Conservation (phyloP, 1,140 invertebrate genomes). For the Neuroterus valhalla region DNA sequence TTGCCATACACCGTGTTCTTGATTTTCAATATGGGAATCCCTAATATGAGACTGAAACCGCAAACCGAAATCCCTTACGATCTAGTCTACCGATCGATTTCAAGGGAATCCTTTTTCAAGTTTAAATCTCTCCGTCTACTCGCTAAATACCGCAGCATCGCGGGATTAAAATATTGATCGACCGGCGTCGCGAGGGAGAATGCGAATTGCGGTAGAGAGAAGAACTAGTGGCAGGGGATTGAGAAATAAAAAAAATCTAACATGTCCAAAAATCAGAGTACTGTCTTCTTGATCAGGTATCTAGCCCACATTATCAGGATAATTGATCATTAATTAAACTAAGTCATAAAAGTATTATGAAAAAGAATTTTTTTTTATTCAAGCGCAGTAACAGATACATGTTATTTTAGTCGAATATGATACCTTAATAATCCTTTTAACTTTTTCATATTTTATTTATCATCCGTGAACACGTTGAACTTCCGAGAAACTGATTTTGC, state of each 20-base stretch:
- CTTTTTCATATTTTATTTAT: no score
- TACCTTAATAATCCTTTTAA: no score
- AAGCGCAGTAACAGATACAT: no score
- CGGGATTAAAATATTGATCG: slow-evolving; percentile 76
- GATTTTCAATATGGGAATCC: background rate
- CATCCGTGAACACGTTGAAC: no score
- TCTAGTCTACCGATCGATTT: slow-evolving; percentile 59
- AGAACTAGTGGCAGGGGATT: slow-evolving; percentile 52
- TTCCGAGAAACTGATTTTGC: no score
- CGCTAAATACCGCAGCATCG: slow-evolving; percentile 74
- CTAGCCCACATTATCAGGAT: no score
- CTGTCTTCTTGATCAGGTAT: slow-evolving; percentile 52
- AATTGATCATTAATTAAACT: no score
- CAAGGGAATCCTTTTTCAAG: slow-evolving; percentile 57
- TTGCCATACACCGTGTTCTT: background rate
- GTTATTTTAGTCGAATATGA: no score
- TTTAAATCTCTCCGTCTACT: slow-evolving; percentile 54
- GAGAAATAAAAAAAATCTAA: slow-evolving; percentile 58
- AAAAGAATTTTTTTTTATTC: no score
- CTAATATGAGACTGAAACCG: background rate
- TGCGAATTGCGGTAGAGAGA: slow-evolving; percentile 69
- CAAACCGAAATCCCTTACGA: slow-evolving; percentile 52
- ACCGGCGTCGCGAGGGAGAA: slow-evolving; percentile 64
- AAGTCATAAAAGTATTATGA: no score
- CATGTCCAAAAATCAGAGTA: slow-evolving; percentile 60